Conservation (phyloP, 1,140 invertebrate genomes). For the Monochamus saltuarius region DNA sequence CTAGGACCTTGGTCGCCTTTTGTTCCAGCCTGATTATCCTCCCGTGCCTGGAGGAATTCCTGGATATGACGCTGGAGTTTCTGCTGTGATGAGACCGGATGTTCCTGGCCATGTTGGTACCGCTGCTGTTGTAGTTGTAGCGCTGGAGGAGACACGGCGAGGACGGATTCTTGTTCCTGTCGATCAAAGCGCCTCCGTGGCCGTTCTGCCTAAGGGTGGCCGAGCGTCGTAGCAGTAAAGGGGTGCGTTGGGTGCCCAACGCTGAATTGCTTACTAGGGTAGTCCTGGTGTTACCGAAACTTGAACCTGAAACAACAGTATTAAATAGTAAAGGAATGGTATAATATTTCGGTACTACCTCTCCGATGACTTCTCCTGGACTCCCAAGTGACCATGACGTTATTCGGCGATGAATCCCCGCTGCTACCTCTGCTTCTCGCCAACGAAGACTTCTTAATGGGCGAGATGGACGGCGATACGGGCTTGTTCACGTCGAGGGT, state of each 20-base stretch:
- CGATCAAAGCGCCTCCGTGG: constrained; percentile 30
- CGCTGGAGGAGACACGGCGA: constrained; percentile 56
- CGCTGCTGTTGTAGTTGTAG: constrained; percentile 58
- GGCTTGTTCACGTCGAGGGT: constrained; percentile 44
- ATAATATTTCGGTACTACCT: constrained; percentile 28
- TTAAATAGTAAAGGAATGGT: background rate
- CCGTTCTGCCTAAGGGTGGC: constrained; percentile 48
- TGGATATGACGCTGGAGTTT: constrained; percentile 76
- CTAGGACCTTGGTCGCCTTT: constrained; percentile 92
- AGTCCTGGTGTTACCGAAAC: constrained; percentile 60
- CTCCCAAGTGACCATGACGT: constrained; percentile 65
- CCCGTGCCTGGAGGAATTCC: constrained; percentile 77
- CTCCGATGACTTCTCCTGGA: constrained; percentile 53
- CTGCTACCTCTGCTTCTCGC: constrained; percentile 29
- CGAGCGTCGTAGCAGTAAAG: constrained; percentile 41
- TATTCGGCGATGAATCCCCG: constrained; percentile 39
- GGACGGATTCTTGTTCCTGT: constrained; percentile 52
- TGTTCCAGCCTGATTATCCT: constrained; percentile 82
- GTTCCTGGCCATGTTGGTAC: constrained; percentile 32
- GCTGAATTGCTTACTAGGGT: constrained; percentile 52
- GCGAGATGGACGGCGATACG: constrained; percentile 26
- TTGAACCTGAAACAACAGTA: constrained; percentile 52
- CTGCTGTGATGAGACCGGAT: constrained; percentile 67
- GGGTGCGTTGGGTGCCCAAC: constrained; percentile 40
- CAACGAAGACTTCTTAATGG: constrained; percentile 31